A percentile compares a stretch with the other conserved stretches of the same genome.
Evolutionary conservation across 2,888 invertebrate species (phyloP).

Genomic region (Stenolophus ochropezus): DNA sequence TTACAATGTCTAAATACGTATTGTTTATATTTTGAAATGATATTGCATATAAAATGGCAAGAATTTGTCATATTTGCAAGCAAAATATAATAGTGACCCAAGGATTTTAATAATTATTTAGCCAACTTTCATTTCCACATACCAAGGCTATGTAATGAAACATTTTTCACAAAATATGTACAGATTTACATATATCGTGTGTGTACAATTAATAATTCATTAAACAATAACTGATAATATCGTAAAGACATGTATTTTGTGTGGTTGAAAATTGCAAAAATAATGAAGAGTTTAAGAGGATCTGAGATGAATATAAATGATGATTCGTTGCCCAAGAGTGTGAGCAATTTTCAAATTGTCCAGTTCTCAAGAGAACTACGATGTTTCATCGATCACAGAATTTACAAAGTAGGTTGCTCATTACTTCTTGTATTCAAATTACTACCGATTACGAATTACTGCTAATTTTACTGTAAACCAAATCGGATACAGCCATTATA

Average conservation of each 20-base stretch:
- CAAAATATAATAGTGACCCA: conserved; percentile 12
- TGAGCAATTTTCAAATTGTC: neutral
- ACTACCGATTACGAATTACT: neutral
- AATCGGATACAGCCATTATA: neutral
- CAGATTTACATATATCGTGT: conserved; percentile 22
- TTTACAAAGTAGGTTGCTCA: conserved; percentile 27
- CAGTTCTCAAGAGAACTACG: conserved; percentile 26
- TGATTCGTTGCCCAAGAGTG: neutral
- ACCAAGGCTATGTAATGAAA: conserved; percentile 20
- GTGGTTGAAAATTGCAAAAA: neutral
- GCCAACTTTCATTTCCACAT: conserved; percentile 20
- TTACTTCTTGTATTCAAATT: conserved; percentile 30
- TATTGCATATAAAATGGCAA: neutral
- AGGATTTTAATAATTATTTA: conserved; percentile 32
- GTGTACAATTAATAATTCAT: neutral
- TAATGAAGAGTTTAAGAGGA: neutral
- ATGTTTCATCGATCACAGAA: conserved; percentile 30
- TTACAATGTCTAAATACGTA: neutral
- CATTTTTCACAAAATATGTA: neutral
- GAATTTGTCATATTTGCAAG: neutral
- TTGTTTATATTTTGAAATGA: neutral
- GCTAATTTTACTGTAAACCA: neutral
- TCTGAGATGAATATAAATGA: neutral
- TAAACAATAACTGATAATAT: conserved; percentile 7
- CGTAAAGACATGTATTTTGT: neutral